Evolutionary conservation across 2,113 vertebrate genomes (phyloP), one percentile per base, ranked within the genome.

Genomic region (Mohoua ochrocephala): DNA sequence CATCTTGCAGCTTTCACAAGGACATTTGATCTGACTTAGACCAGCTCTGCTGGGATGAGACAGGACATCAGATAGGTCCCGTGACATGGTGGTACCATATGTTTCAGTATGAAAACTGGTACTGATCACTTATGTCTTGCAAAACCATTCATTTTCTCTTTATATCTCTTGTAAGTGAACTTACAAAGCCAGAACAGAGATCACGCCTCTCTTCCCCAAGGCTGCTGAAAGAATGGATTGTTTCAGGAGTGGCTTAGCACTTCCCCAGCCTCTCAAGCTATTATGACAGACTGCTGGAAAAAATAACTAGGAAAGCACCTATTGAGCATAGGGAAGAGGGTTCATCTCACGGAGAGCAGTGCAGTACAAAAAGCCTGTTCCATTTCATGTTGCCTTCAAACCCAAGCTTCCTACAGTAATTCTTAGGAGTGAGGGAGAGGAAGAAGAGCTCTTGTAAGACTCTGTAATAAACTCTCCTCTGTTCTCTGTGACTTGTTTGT

Each of bases 401-500:
- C 59, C 68, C 49, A 86, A 35, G 44, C 79, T 96, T 86, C 85
- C 90, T 93, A 41, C 56, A 44, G 54, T 70, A 65, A 86, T 89
- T 64, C 65, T 74, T 74, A 83, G 47, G 68, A 85, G 61, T 80
- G 80, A 93, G 57, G 76, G 70, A 91, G 24, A 89, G 63, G 65
- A 91, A 87, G 57, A 94, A 86, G 54, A 94, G 78, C 70, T 93
- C 94, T 91, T 87, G 21, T 73, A 87, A 96, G 84, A 91, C 81
- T 64, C 59, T 87, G 71, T 92, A 93, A 89, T 91, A 89, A 92
- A 90, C 60, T 87, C 47, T 78, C 42, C 71, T 81, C 45, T 87
- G 81, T 87, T 93, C 79, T 85, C 78, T 78, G 41, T 49, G 59
- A 85, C 15, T 94, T 96, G 84, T 93, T 94, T 95, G 93, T 94